These are phyloP conservation scores for Drosophila prosaltans DNA, from an alignment of 1,140 invertebrate genomes.

Conservation along the genomic window DNA sequence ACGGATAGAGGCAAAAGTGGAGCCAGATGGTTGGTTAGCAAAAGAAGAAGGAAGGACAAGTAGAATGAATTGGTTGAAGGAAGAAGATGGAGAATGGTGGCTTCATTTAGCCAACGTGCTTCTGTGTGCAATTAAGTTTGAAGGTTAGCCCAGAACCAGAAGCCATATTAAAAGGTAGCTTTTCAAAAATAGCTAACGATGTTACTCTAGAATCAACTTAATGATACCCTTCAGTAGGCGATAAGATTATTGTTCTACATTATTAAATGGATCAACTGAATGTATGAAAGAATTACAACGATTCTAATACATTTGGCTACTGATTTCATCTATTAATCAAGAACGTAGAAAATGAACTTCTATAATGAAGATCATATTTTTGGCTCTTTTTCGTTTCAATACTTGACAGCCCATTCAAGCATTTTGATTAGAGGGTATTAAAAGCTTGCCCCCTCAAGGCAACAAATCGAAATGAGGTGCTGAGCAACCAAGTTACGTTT, in stretches of 20 bases:
- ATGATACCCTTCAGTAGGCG: neutral
- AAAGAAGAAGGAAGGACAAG: slow-evolving; percentile 4
- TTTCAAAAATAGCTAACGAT: neutral
- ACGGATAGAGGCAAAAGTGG: neutral
- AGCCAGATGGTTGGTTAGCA: slow-evolving; percentile 12
- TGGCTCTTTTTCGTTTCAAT: too few species aligned
- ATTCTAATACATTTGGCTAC: too few species aligned
- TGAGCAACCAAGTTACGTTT: slow-evolving; percentile 35
- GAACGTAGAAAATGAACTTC: too few species aligned
- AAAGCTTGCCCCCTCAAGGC: slow-evolving; percentile 31
- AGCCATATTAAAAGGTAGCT: slow-evolving; percentile 2
- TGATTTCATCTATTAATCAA: too few species aligned
- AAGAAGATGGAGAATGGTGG: neutral
- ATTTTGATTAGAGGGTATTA: slow-evolving; percentile 6
- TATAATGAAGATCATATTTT: too few species aligned
- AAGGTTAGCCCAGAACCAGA: slow-evolving; percentile 55
- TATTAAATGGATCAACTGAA: too few species aligned
- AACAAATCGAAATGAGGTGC: slow-evolving; percentile 72
- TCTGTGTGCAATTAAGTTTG: slow-evolving; percentile 74
- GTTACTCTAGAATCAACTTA: neutral
- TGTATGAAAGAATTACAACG: too few species aligned
- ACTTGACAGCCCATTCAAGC: neutral
- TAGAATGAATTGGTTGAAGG: neutral
- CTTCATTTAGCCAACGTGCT: slow-evolving; percentile 59
- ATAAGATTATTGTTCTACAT: neutral